Conservation (phyloP, 2,113 vertebrate species). For the Columba livia region DNA sequence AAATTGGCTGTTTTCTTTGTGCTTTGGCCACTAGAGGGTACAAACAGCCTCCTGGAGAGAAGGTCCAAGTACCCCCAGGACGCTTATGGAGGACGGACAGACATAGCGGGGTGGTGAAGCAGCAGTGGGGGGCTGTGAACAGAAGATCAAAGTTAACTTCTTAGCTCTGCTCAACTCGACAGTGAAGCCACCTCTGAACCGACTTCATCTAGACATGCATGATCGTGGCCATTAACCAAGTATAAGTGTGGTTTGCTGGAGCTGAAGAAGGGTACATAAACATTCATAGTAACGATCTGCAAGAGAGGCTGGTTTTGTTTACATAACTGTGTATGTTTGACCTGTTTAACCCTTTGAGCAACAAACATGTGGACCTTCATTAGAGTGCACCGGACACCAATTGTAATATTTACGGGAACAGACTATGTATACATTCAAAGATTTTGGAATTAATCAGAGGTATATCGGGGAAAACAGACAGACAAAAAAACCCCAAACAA, state of each 20-base stretch:
- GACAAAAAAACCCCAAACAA: too few species aligned
- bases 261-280: fast-evolving
- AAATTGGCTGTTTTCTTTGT: neutral
- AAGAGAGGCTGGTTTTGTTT: neutral
- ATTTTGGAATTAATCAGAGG: neutral
- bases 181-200: neutral
- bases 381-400: neutral
- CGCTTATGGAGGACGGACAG: fast-evolving
- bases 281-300: neutral
- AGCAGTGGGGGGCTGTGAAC: neutral
- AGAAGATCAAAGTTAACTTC: neutral
- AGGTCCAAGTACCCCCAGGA: neutral
- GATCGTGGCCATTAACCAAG: neutral
- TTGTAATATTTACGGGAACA: neutral
- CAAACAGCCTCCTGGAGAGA: conserved; percentile 15
- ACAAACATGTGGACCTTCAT: too few species aligned
- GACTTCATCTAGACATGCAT: neutral
- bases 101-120: neutral
- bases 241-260: fast-evolving
- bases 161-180: neutral
- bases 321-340: neutral
- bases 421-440: neutral
- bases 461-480: neutral
- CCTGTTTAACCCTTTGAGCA: neutral
- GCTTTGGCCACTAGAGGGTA: conserved; percentile 56